phyloP scores from a whole-genome alignment of 53 echinoderm and acorn worm species.

The Stichopus horrens region DNA sequence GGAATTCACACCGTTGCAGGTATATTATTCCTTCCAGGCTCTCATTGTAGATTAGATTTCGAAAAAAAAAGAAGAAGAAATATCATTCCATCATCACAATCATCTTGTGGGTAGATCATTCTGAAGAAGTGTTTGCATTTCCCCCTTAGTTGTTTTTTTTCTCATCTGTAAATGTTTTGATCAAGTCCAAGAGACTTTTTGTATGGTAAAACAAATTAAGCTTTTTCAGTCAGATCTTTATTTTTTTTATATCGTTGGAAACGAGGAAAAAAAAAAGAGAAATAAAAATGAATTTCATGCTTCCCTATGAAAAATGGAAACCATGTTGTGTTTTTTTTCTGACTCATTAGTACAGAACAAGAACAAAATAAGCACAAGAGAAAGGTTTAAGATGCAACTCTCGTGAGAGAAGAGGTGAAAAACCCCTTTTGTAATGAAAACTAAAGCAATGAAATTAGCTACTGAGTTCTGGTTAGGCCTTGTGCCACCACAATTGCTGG shows the following conservation, averaged over 20 bases:
- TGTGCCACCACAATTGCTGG: too few species aligned
- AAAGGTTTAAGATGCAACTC: too few species aligned
- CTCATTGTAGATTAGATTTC: constrained; percentile 24
- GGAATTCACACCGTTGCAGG: background rate
- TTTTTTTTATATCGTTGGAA: constrained; percentile 33
- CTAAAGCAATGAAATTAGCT: too few species aligned
- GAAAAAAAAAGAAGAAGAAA: background rate
- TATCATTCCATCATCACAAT: constrained; percentile 20
- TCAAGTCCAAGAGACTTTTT: constrained; percentile 29
- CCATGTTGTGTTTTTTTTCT: constrained; percentile 4
- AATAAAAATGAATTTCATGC: constrained; percentile 41
- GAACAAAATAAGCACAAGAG: too few species aligned
- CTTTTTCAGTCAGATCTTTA: constrained; percentile 32
- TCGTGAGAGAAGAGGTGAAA: too few species aligned
- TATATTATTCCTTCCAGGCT: constrained; percentile 11
- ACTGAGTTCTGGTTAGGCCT: too few species aligned
- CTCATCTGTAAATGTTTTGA: constrained; percentile 38
- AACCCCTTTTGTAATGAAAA: too few species aligned
- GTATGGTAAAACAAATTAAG: constrained; percentile 45
- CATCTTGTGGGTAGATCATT: constrained; percentile 26
- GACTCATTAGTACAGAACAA: background rate
- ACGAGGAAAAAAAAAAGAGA: constrained; percentile 36
- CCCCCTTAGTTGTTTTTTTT: background rate
- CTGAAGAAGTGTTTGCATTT: constrained; percentile 28
- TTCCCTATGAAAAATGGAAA: constrained; percentile 31